Base-by-base conservation (phyloP, 2,888 invertebrate species). In the Plebejus anna region DNA sequence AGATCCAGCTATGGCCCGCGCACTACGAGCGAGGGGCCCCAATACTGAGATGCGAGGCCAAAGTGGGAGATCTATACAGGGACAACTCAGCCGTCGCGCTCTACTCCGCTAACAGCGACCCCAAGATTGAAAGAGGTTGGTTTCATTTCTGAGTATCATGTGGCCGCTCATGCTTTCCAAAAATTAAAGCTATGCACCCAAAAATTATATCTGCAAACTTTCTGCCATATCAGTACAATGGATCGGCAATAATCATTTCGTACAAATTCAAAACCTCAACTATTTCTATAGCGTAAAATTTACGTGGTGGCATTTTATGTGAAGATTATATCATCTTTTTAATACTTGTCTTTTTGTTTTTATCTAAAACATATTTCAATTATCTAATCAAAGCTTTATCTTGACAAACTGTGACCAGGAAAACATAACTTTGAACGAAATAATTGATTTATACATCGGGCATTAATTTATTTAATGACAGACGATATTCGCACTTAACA, bases 41-140 rank as follows among this genome's bases (percentile, higher is more conserved):
- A 61, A 95, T 95, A 76, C 93, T 96, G 76, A 95, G 95, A 79
- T 96, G 96, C 84, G 95, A 95, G 79, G 96, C 96, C 16, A 94
- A 95, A 85, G 95, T 96, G 70, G 93, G 94, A 7, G 94, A 95
- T 57, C 87, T 96, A 81, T 96, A 96, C 87, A 87, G 87, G 80
- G 94, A 95, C 84, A 94, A 95, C 84, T 94, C 94, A 66, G 95
- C 95, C 59, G 90, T 95, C 55, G 95, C 95, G 77, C 90, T 96
- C 75, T 95, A 95, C 80, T 94, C 95, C 59, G 95, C 95, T 75
- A 95, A 95, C 77, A 95, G 96, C 75, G 96, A 96, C 83, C 96
- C 96, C 76, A 95, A 96, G 82, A 96, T 96, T 79, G 96, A 96
- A 88, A 95, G 96, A 95, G 96, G 96, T 96, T 84, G 90, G 90